Percentiles rank a stretch among this genome's conserved stretches.
Evolutionary conservation across 2,888 invertebrate species (phyloP).

Genomic region (Caenorhabditis parvicauda): DNA sequence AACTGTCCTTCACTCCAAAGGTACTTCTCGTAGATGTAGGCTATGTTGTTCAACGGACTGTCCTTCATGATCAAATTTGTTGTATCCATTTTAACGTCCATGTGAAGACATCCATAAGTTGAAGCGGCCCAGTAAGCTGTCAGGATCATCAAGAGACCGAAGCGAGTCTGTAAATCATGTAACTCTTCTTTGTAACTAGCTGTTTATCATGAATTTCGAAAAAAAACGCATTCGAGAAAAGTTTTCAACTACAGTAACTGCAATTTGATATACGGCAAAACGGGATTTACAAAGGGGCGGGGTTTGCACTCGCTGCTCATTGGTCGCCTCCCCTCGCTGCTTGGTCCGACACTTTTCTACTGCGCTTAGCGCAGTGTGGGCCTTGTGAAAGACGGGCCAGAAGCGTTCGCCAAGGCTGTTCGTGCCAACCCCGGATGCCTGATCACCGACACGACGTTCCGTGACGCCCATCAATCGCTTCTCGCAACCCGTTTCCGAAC

Average conservation of each 20-base stretch:
- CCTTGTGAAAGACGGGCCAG: conserved; percentile 82
- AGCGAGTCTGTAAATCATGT: conserved; percentile 30
- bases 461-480: conserved; percentile 93
- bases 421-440: conserved; percentile 81
- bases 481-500: conserved; percentile 91
- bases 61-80: conserved; percentile 46
- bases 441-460: conserved; percentile 88
- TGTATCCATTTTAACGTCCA: conserved; percentile 51
- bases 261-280: too few relatives aligned
- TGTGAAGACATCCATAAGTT: conserved; percentile 33
- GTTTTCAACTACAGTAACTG: too few relatives aligned
- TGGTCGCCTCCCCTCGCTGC: too few relatives aligned
- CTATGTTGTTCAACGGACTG: conserved; percentile 38
- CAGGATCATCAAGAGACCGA: conserved; percentile 25
- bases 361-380: conserved; percentile 83
- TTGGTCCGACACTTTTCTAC: too few relatives aligned
- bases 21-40: conserved; percentile 44
- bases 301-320: too few relatives aligned
- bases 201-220: too few relatives aligned
- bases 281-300: too few relatives aligned
- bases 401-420: conserved; percentile 91
- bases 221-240: too few relatives aligned
- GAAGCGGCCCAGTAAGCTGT: conserved; percentile 39
- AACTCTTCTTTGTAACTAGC: too few relatives aligned
- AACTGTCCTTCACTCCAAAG: conserved; percentile 50